Base-by-base conservation (phyloP, 2,888 invertebrate genomes). In the Drosophila rellima region DNA sequence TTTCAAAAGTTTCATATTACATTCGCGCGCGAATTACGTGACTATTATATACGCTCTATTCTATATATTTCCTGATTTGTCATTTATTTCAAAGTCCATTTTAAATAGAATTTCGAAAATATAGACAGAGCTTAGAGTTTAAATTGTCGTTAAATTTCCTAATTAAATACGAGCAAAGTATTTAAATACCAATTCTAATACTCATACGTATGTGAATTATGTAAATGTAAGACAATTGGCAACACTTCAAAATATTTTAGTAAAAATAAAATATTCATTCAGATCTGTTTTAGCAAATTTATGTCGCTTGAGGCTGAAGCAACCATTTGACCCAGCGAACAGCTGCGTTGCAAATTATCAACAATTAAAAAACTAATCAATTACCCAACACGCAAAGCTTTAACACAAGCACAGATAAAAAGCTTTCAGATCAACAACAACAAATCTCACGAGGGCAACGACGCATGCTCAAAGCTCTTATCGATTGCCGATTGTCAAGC, bases 281-380 rank as follows among this genome's bases (percentile, higher is more conserved):
- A 29, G 15, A 42, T 42, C 17, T 15, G 42, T 20, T 57, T 64
- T 59, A 15, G 15, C 50, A 39, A 31, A 18, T 31, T 15, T 37
- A 51, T 52, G 31, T 33, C 15, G 17, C 29, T 33, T 35, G 17
- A 2, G 26, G 33, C 40, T 11, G 17, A 51, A 37, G 45, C 51
- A 60, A 59, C 57, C 26, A n/a, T 37, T 73, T 51, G 66, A 71
- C 73, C 55, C 37, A 42, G 33, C 48, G 44, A 33, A 44, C 62
- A 73, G 40, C 50, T 72, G 74, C 37, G 39, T 45, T 11, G 29
- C 33, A 55, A 68, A 68, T 73, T 62, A 31, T 5, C 15, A 17
- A 50, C 42, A 65, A 42, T 60, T 42, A 51, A 31, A n/a, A 33
- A 52, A 54, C 35, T 37, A 29, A 45, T 20, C 23, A 57, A 40